Evolutionary conservation across 1,140 invertebrate genomes (phyloP).

Genomic region (Scaptomyza pallida): DNA sequence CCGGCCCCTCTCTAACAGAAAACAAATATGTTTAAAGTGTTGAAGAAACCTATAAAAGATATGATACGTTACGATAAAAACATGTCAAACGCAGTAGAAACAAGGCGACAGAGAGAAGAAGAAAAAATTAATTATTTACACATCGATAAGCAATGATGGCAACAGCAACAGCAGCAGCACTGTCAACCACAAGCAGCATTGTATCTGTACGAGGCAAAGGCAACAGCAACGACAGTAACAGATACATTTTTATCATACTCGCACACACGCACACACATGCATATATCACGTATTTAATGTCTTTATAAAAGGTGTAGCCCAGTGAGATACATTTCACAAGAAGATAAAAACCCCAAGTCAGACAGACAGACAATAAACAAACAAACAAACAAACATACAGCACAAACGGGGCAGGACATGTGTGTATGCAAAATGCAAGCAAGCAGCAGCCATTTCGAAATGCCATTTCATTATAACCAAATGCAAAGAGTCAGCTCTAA

Average conservation of each 20-base stretch:
- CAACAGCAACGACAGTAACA: slow-evolving; percentile 24
- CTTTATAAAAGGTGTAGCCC: slow-evolving; percentile 78
- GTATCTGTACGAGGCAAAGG: slow-evolving; percentile 21
- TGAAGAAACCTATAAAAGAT: slow-evolving; percentile 52
- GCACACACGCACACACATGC: slow-evolving; percentile 67
- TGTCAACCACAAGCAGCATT: slow-evolving; percentile 70
- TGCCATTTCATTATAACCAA: slow-evolving; percentile 77
- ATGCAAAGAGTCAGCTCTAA: slow-evolving; percentile 34
- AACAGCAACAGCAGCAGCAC: slow-evolving; percentile 26
- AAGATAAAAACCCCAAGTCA: slow-evolving; percentile 3
- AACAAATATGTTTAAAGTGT: slow-evolving; percentile 45
- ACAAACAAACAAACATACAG: slow-evolving; percentile 34
- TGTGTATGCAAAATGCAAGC: slow-evolving; percentile 38
- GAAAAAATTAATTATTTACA: slow-evolving; percentile 82
- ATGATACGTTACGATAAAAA: slow-evolving; percentile 26
- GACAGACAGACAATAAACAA: slow-evolving; percentile 60
- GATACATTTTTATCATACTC: slow-evolving; percentile 78
- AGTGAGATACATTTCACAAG: slow-evolving; percentile 71
- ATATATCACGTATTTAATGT: slow-evolving; percentile 81
- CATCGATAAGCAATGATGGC: slow-evolving; percentile 67
- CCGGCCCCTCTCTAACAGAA: background rate
- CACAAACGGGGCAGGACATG: slow-evolving; percentile 47
- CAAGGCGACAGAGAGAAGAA: slow-evolving; percentile 39
- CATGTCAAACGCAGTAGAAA: background rate
- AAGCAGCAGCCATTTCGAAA: slow-evolving; percentile 75